Evolutionary conservation across 2,888 invertebrate genomes (phyloP).

Genomic region (Mythimna lalbum): DNA sequence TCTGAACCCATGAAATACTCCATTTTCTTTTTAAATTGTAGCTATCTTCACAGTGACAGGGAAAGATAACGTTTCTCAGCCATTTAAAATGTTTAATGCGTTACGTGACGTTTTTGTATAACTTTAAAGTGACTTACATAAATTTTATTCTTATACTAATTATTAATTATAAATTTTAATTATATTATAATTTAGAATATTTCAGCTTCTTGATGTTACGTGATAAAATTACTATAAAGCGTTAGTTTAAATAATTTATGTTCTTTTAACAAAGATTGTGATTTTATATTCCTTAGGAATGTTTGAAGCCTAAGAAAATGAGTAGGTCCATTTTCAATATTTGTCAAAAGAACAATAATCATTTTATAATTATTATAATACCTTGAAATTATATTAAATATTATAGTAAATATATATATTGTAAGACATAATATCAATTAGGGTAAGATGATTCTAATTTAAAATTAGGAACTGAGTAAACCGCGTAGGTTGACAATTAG

Average conservation of each 20-base stretch:
- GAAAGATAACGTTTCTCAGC: conserved; percentile 39
- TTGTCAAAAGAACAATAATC: conserved; percentile 52
- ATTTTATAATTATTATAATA: conserved; percentile 48
- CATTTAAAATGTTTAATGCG: conserved; percentile 50
- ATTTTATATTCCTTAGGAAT: neutral
- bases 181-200: conserved; percentile 87
- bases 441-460: conserved; percentile 50
- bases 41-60: conserved; percentile 30
- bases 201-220: conserved; percentile 76
- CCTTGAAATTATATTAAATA: conserved; percentile 52
- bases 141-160: conserved; percentile 60
- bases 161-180: conserved; percentile 65
- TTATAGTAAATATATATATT: conserved; percentile 51
- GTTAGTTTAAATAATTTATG: conserved; percentile 72
- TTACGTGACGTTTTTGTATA: conserved; percentile 55
- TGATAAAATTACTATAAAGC: conserved; percentile 85
- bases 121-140: conserved; percentile 59
- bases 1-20: conserved; percentile 12
- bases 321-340: neutral
- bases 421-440: conserved; percentile 63
- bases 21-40: conserved; percentile 36
- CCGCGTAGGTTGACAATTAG: conserved; percentile 37
- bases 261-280: conserved; percentile 48
- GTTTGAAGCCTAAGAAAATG: neutral
- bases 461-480: conserved; percentile 57